Conservation (phyloP, 2,797 vertebrate genomes). For the Caiman crocodilus region DNA sequence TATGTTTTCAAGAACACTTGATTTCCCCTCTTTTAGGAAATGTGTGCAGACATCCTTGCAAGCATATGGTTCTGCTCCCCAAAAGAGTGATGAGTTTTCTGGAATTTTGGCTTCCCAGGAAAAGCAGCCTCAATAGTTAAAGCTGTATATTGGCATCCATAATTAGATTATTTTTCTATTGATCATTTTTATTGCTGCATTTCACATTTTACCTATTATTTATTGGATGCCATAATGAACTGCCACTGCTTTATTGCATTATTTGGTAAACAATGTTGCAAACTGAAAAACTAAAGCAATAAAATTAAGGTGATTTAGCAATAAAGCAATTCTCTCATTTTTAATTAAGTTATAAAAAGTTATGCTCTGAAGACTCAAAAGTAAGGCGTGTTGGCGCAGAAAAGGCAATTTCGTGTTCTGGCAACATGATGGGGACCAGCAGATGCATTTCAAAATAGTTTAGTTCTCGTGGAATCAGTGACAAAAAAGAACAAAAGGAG, state of each 20-base stretch:
- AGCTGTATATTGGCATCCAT: constrained; percentile 21
- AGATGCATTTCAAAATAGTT: neutral
- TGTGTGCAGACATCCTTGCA: neutral
- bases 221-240: constrained; percentile 67
- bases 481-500: neutral
- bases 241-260: constrained; percentile 70
- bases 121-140: constrained; percentile 36
- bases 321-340: constrained; percentile 60
- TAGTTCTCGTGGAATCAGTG: neutral
- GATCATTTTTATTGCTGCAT: constrained; percentile 71
- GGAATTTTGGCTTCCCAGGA: neutral
- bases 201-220: constrained; percentile 73
- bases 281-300: constrained; percentile 64
- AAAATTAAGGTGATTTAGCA: constrained; percentile 75
- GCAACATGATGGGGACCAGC: neutral
- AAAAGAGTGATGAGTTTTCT: neutral
- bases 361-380: constrained; percentile 29
- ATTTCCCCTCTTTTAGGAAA: neutral
- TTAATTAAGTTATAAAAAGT: constrained; percentile 70
- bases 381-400: neutral
- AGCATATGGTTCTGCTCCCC: neutral
- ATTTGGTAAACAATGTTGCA: constrained; percentile 68
- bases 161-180: constrained; percentile 74
- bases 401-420: neutral
- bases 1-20: neutral